These are phyloP conservation scores for Podarcis siculus DNA, from an alignment of 2,797 vertebrate genomes.

Conservation along the genomic window DNA sequence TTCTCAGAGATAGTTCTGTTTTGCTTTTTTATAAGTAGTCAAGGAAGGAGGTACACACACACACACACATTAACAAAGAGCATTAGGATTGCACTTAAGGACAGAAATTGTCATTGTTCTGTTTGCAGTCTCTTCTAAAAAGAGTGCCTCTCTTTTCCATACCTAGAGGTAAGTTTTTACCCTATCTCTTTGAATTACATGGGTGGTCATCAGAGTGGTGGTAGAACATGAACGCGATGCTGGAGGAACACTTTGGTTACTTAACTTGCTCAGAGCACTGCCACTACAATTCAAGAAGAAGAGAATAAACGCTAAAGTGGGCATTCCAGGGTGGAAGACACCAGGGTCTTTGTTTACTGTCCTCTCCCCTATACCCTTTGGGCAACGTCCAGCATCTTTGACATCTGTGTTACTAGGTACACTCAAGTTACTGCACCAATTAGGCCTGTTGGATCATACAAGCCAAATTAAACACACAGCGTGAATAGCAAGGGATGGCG, in stretches of 20 bases:
- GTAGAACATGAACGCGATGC: slow-evolving; percentile 67
- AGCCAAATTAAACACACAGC: neutral
- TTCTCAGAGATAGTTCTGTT: slow-evolving; percentile 43
- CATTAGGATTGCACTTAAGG: slow-evolving; percentile 64
- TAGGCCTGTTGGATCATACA: neutral
- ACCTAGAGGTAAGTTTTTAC: slow-evolving; percentile 79
- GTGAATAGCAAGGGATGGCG: rapidly evolving
- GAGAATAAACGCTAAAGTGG: slow-evolving; percentile 72
- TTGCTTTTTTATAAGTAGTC: slow-evolving; percentile 18
- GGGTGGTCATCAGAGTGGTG: slow-evolving; percentile 77
- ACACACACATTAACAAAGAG: slow-evolving; percentile 53
- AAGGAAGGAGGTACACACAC: neutral
- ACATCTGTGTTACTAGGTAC: slow-evolving; percentile 65
- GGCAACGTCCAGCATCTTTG: slow-evolving; percentile 65
- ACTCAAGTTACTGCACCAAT: slow-evolving; percentile 35
- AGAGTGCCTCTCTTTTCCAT: slow-evolving; percentile 65
- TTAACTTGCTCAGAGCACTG: slow-evolving; percentile 79
- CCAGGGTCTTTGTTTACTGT: slow-evolving; percentile 72
- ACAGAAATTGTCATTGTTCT: slow-evolving; percentile 58
- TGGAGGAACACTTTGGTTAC: slow-evolving; percentile 71
- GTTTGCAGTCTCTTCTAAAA: slow-evolving; percentile 59
- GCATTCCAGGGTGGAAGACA: slow-evolving; percentile 73
- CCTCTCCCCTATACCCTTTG: slow-evolving; percentile 71
- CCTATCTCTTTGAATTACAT: slow-evolving; percentile 82
- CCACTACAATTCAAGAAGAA: slow-evolving; percentile 75